Percentiles rank a stretch among this genome's conserved stretches.
Conservation (phyloP, 1,140 invertebrate genomes). For the Neotoxoptera formosana region DNA sequence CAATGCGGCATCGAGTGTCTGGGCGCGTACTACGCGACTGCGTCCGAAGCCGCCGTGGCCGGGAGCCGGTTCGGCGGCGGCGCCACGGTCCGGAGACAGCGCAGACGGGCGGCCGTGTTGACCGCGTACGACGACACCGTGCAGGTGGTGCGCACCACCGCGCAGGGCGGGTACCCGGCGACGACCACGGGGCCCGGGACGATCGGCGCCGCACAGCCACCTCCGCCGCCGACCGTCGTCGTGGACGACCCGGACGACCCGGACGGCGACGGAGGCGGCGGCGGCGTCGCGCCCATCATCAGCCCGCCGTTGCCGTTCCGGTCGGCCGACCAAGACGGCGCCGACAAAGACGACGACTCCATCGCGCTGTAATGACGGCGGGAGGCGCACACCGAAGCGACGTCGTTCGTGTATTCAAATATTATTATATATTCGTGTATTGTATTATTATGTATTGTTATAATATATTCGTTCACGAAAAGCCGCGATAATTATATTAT, state of each 20-base stretch:
- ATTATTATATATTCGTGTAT: no score
- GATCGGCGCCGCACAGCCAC: not conserved
- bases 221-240: not conserved
- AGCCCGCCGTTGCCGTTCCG: constrained; percentile 42
- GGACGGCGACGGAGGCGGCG: no score
- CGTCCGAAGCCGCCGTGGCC: not conserved
- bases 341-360: not conserved
- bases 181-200: not conserved
- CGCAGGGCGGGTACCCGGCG: constrained; percentile 4
- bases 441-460: not conserved
- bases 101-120: constrained; percentile 29
- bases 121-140: constrained; percentile 44
- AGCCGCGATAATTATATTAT: not conserved
- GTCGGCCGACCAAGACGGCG: not conserved
- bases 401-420: not conserved
- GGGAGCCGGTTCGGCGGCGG: not conserved
- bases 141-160: constrained; percentile 10
- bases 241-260: not conserved
- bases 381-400: not conserved
- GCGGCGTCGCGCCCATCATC: constrained; percentile 2
- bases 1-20: constrained; percentile 45
- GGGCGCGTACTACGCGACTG: constrained; percentile 34
- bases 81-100: not conserved
- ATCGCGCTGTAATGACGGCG: not conserved
- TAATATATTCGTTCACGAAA: not conserved